phyloP scores from a whole-genome alignment of 2,888 invertebrate genomes.

The Capitulum mitella region DNA sequence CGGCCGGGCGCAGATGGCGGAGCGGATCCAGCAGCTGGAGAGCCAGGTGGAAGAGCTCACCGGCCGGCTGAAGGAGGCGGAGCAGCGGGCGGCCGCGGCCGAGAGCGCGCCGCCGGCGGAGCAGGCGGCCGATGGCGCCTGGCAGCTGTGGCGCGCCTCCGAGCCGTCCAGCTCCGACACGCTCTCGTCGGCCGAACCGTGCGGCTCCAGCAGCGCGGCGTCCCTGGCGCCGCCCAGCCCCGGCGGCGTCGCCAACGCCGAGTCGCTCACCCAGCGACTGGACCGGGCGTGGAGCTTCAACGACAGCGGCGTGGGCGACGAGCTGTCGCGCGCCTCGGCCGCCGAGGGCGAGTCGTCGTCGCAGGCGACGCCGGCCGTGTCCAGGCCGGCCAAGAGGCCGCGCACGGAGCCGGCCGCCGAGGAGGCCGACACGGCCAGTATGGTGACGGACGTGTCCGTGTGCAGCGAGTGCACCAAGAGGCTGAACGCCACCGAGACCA shows the following conservation, averaged over 20 bases:
- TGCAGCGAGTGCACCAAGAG: not conserved
- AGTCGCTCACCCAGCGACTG: not conserved
- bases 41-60: not conserved
- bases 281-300: constrained; percentile 17
- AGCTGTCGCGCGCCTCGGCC: not conserved
- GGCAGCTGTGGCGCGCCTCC: not conserved
- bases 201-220: not conserved
- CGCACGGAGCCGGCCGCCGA: not conserved
- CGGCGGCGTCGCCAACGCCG: not conserved
- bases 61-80: not conserved
- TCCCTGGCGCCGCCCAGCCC: not conserved
- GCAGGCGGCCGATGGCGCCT: not conserved
- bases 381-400: not conserved
- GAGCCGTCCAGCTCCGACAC: constrained; percentile 1
- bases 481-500: no score
- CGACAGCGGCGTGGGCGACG: constrained; percentile 1
- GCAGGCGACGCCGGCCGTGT: not conserved
- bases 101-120: not conserved
- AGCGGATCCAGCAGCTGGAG: constrained; percentile 8
- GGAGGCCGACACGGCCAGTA: not conserved
- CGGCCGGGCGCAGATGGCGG: not conserved
- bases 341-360: not conserved
- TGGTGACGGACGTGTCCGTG: not conserved
- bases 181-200: not conserved
- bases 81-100: not conserved